Evolutionary conservation across 1,140 invertebrate species (phyloP).

Genomic region (Hyles vespertilio): DNA sequence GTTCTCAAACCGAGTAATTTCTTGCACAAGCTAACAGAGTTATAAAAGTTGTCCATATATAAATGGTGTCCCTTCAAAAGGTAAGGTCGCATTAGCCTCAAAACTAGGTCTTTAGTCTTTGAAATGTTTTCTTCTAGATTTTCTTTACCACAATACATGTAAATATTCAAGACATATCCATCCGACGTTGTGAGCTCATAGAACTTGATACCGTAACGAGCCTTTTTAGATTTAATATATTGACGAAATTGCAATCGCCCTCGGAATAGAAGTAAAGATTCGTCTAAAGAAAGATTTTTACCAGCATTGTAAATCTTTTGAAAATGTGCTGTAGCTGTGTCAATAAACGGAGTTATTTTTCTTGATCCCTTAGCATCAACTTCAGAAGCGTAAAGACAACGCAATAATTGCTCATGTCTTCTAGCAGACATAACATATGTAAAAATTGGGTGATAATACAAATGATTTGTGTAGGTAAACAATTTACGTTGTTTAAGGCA

Average conservation of each 20-base stretch:
- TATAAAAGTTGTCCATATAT: slow-evolving; percentile 46
- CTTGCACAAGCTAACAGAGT: slow-evolving; percentile 25
- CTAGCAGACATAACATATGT: too few species aligned
- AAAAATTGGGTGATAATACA: too few species aligned
- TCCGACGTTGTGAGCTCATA: slow-evolving; percentile 35
- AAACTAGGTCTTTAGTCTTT: too few species aligned
- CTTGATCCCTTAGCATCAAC: too few species aligned
- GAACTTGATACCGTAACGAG: slow-evolving; percentile 55
- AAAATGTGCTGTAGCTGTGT: slow-evolving; percentile 22
- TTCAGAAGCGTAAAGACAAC: slow-evolving; percentile 33
- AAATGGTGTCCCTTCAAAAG: slow-evolving; percentile 37
- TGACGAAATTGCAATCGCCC: slow-evolving; percentile 51
- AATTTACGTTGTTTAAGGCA: slow-evolving; percentile 22
- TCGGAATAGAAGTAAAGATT: slow-evolving; percentile 53
- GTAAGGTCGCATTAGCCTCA: slow-evolving; percentile 32
- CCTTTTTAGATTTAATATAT: slow-evolving; percentile 47
- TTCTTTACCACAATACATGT: slow-evolving; percentile 34
- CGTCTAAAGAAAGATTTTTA: slow-evolving; percentile 50
- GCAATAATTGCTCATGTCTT: slow-evolving; percentile 38
- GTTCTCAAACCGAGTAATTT: slow-evolving; percentile 30
- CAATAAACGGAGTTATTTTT: slow-evolving; percentile 22
- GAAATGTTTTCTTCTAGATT: slow-evolving; percentile 9
- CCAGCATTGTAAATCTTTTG: slow-evolving; percentile 31
- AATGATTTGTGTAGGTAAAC: slow-evolving; percentile 35
- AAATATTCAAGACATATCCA: too few species aligned